Percentiles rank a stretch among this genome's conserved stretches.
phyloP scores from a whole-genome alignment of 2,113 vertebrate genomes.

The Dromaius novaehollandiae region DNA sequence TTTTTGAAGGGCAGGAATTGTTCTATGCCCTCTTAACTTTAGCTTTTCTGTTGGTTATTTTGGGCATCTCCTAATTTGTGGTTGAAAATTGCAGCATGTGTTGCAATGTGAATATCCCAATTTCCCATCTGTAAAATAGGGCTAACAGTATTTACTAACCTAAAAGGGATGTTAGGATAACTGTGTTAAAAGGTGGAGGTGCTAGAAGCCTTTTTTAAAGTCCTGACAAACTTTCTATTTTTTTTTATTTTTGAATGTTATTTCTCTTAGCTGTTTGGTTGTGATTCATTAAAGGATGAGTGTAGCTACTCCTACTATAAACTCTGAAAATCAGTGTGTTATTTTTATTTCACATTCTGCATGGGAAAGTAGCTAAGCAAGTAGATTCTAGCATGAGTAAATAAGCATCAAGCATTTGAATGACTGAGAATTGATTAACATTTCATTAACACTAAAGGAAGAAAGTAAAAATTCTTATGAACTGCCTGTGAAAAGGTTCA shows the following conservation, averaged over 20 bases:
- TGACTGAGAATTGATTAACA: neutral
- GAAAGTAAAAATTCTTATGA: neutral
- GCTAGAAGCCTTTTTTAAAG: neutral
- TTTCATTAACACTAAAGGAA: neutral
- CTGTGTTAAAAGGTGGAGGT: neutral
- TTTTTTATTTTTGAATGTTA: conserved; percentile 1
- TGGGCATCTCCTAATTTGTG: neutral
- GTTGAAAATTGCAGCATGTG: neutral
- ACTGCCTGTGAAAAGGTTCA: neutral
- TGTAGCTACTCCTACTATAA: conserved; percentile 33
- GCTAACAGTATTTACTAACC: neutral
- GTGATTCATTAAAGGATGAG: conserved; percentile 54
- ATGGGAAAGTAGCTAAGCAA: neutral
- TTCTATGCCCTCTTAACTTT: neutral
- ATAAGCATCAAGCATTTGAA: neutral
- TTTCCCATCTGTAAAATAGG: neutral
- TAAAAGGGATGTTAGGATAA: neutral
- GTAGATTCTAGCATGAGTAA: neutral
- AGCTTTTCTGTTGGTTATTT: neutral
- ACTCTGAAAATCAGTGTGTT: neutral
- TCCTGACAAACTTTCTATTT: neutral
- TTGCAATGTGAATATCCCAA: neutral
- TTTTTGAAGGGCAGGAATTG: neutral
- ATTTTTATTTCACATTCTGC: neutral
- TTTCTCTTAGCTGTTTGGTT: conserved; percentile 47